phyloP scores from a whole-genome alignment of 2,797 vertebrate genomes.

The Muscicapa comitata region DNA sequence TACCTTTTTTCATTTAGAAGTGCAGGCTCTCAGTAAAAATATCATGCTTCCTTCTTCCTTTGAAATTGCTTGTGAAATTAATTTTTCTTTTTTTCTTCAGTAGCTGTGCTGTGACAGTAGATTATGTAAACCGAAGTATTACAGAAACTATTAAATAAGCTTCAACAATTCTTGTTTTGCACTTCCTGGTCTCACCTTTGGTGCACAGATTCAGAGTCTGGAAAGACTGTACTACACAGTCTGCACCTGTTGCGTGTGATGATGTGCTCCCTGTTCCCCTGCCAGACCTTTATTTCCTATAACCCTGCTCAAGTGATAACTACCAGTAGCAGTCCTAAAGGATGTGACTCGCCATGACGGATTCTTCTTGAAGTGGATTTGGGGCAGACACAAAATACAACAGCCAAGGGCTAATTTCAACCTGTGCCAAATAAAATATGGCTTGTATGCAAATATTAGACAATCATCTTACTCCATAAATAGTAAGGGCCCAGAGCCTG shows the following conservation, averaged over 20 bases:
- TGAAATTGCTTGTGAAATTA: neutral
- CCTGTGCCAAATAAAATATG: neutral
- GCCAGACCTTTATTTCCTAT: neutral
- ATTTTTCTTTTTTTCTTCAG: neutral
- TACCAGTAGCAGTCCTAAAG: no score
- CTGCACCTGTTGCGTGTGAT: neutral
- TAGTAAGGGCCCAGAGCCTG: neutral
- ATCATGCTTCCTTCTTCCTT: neutral
- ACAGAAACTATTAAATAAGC: neutral
- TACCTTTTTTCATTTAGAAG: neutral
- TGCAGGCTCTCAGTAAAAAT: neutral
- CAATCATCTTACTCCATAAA: neutral
- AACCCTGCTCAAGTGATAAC: neutral
- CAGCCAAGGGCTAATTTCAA: neutral
- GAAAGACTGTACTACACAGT: neutral
- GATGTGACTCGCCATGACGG: rapidly evolving
- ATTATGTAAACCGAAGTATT: neutral
- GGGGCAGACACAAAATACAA: neutral
- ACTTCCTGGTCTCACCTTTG: neutral
- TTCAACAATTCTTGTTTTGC: neutral
- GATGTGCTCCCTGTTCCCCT: neutral
- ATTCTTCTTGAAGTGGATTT: neutral
- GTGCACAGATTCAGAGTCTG: neutral
- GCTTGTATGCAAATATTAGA: neutral
- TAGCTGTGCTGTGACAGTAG: neutral